These are phyloP conservation scores for Drosophila niveifrons DNA, from an alignment of 2,888 invertebrate genomes.

Conservation along the genomic window DNA sequence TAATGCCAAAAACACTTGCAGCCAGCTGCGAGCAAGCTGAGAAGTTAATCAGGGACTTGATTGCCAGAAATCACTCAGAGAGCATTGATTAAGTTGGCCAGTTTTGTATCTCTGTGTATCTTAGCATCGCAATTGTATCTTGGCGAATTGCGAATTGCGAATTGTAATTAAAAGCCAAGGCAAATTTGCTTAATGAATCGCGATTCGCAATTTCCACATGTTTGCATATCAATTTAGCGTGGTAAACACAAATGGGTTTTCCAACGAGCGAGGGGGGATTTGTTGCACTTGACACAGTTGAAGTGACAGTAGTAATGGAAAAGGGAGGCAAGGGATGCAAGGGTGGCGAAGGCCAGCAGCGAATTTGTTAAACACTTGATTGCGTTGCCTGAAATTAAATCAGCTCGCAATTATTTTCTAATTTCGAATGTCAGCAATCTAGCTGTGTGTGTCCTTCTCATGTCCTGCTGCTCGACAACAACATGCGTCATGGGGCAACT, in stretches of 20 bases:
- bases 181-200: constrained; percentile 34
- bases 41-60: not conserved
- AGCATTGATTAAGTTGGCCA: too few species aligned
- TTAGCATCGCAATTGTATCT: constrained; percentile 31
- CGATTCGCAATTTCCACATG: constrained; percentile 17
- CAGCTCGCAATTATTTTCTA: constrained; percentile 18
- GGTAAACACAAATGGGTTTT: constrained; percentile 11
- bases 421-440: constrained; percentile 17
- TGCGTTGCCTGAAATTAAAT: constrained; percentile 27
- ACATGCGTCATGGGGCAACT: constrained; percentile 4
- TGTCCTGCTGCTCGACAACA: constrained; percentile 9
- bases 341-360: constrained; percentile 14
- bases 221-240: constrained; percentile 43
- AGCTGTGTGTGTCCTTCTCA: not conserved
- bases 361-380: constrained; percentile 53
- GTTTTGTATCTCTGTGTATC: constrained; percentile 18
- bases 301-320: constrained; percentile 2
- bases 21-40: constrained; percentile 3
- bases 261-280: not conserved
- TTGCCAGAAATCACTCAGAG: not conserved
- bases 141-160: not conserved
- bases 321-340: too few species aligned
- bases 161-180: constrained; percentile 15
- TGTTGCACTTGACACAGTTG: constrained; percentile 41
- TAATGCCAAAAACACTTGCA: constrained; percentile 39